Percentiles rank a stretch among this genome's conserved stretches.
Conservation (phyloP, 2,797 vertebrate genomes). For the Notolepis coatsorum region DNA sequence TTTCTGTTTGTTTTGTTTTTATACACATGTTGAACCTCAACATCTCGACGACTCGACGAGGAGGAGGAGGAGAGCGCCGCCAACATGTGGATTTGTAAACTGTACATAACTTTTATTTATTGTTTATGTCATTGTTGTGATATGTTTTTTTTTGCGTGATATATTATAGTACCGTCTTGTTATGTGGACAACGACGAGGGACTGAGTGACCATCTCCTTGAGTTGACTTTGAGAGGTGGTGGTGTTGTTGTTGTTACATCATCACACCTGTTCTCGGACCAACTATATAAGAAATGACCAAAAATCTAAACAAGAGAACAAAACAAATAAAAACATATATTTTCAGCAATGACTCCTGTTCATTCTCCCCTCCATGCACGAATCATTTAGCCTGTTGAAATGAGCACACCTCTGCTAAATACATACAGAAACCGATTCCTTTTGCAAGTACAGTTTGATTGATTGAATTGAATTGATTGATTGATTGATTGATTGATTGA, state of each 20-base stretch:
- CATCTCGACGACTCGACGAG: not conserved
- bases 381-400: no score
- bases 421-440: not conserved
- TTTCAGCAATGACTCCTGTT: slow-evolving; percentile 30
- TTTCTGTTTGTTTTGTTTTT: not conserved
- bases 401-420: no score
- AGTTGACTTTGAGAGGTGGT: not conserved
- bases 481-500: no score
- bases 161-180: not conserved
- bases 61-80: slow-evolving; percentile 18
- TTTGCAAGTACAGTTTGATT: no score
- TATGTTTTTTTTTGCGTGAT: slow-evolving; percentile 19
- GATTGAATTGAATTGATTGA: no score
- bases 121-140: slow-evolving; percentile 42
- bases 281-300: slow-evolving; percentile 43
- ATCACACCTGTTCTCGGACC: slow-evolving; percentile 28
- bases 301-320: slow-evolving; percentile 32
- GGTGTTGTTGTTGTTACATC: slow-evolving; percentile 9
- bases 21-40: slow-evolving; percentile 17
- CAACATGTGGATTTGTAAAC: slow-evolving; percentile 22
- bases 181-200: slow-evolving; percentile 2
- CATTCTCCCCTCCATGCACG: not conserved
- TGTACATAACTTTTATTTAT: slow-evolving; percentile 74
- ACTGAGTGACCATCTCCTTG: not conserved
- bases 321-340: slow-evolving; percentile 57